Evolutionary conservation across 2,113 vertebrate species (phyloP), one percentile per base, ranked within the genome.

Genomic region (Amia ocellicauda): DNA sequence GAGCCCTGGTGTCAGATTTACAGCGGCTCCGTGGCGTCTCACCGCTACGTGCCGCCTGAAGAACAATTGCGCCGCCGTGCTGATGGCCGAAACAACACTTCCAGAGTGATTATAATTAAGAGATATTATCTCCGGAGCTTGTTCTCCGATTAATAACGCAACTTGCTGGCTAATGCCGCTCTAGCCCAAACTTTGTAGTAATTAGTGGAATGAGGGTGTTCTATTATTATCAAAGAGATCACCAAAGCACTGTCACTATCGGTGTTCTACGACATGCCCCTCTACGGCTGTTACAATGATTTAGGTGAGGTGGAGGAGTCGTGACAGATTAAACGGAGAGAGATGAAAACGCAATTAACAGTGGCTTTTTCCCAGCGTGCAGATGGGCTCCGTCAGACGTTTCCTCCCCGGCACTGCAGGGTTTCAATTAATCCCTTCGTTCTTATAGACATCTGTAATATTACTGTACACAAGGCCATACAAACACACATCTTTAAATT

Each of bases 81-180:
- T 5, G 36, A 4, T 47, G 14, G 11, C 28, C 20, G 56, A n/a
- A n/a, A 60, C 41, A 43, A 23, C 26, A 23, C 58, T 54, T 27
- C 28, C n/a, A 40, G 64, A 53, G 65, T 27, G 40, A 31, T 17
- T 55, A 27, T 67, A 67, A 61, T 62, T 68, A 72, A 45, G 36
- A 42, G 57, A 53, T 59, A 62, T 55, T 64, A 56, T 61, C 61
- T 41, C 20, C 28, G 26, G 53, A 52, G 50, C 55, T 63, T 60
- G 47, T 64, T 54, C 26, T 50, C 41, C 57, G 27, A 11, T 36
- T 60, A 58, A 58, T 45, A 43, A 47, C 62, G 28, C 17, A 31
- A 8, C 16, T n/a, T 26, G 3, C 10, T 7, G n/a, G 28, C 28
- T 29, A 43, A 19, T 47, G 24, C 20, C 22, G 23, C 36, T 45